Conservation (phyloP, 2,113 vertebrate genomes). For the Anguilla rostrata region DNA sequence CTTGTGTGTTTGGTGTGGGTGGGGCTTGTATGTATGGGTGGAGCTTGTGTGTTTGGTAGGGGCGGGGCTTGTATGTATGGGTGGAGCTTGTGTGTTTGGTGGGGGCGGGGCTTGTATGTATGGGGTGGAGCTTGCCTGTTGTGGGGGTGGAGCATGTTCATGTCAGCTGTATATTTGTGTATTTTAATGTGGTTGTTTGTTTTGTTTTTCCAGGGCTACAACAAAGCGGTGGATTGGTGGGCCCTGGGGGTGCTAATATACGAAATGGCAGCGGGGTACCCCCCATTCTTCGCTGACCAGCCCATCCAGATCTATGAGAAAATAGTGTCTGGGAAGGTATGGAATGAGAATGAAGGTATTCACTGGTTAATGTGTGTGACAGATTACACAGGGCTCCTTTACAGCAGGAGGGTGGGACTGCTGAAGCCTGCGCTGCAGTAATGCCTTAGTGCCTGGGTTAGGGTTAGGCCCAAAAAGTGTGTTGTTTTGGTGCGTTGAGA, state of each 20-base stretch:
- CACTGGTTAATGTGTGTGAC: too few relatives aligned
- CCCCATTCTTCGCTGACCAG: constrained; percentile 98
- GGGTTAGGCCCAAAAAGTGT: too few relatives aligned
- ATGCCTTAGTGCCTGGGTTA: too few relatives aligned
- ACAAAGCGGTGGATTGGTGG: constrained; percentile 99
- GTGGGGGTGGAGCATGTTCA: neutral
- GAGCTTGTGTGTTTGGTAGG: too few relatives aligned
- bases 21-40: too few relatives aligned
- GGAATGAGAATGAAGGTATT: constrained; percentile 18
- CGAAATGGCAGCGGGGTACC: constrained; percentile 99
- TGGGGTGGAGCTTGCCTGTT: neutral
- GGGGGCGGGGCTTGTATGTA: neutral
- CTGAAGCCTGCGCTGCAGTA: too few relatives aligned
- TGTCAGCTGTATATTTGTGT: too few relatives aligned
- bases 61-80: too few relatives aligned
- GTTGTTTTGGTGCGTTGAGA: too few relatives aligned
- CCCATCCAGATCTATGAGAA: constrained; percentile 99
- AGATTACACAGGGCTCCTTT: too few relatives aligned
- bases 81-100: neutral
- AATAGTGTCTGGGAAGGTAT: constrained; percentile 97
- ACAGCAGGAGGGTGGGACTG: too few relatives aligned
- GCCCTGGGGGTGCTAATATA: constrained; percentile 97
- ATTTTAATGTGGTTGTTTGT: neutral
- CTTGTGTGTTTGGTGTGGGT: neutral
- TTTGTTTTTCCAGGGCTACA: constrained; percentile 82